Conservation (phyloP, 2,888 invertebrate genomes). For the Pecten maximus region DNA sequence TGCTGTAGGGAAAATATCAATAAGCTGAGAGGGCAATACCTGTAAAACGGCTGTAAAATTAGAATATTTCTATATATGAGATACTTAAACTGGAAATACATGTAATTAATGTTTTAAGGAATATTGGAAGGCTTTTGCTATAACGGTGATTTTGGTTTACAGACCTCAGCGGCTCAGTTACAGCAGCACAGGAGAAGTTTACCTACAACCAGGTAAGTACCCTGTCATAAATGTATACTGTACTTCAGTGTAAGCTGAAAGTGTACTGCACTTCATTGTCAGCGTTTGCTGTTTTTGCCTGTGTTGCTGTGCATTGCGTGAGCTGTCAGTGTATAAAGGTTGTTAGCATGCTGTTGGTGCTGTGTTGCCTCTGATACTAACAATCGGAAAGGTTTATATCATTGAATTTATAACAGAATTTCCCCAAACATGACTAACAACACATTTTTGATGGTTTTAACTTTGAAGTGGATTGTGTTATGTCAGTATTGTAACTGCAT, state of each 20-base stretch:
- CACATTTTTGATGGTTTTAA: too few relatives aligned
- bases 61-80: too few relatives aligned
- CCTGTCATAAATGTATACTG: background rate
- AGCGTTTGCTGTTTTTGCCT: slow-evolving; percentile 31
- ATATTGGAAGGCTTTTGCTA: background rate
- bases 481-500: background rate
- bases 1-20: too few relatives aligned
- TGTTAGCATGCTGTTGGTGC: background rate
- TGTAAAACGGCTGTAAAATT: too few relatives aligned
- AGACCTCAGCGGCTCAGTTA: slow-evolving; percentile 43
- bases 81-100: too few relatives aligned
- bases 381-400: background rate
- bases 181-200: slow-evolving; percentile 70
- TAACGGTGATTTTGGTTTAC: background rate
- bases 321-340: background rate
- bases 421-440: too few relatives aligned
- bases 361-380: background rate
- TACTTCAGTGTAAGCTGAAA: background rate
- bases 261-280: background rate
- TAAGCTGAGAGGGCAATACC: too few relatives aligned
- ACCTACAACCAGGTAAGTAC: slow-evolving; percentile 68
- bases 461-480: background rate
- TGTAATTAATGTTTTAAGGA: too few relatives aligned
- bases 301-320: background rate
- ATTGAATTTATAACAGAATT: background rate